These are phyloP conservation scores for Rhynchotus rufescens DNA, from an alignment of 2,797 vertebrate species.

Conservation along the genomic window DNA sequence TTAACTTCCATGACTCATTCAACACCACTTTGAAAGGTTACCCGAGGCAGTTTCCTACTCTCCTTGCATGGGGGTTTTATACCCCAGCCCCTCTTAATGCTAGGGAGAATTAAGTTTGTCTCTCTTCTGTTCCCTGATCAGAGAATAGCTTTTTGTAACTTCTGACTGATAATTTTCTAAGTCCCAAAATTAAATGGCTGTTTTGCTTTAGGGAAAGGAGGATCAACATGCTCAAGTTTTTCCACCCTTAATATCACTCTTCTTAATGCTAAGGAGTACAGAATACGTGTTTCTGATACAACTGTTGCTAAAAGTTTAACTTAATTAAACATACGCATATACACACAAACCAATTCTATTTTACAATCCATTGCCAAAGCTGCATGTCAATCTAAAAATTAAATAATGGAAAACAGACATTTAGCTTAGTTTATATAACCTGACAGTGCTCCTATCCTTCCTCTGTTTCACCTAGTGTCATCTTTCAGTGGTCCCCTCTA, in stretches of 20 bases:
- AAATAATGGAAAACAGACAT: constrained; percentile 65
- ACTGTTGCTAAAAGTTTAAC: constrained; percentile 8
- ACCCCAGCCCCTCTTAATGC: neutral
- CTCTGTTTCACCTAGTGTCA: constrained; percentile 54
- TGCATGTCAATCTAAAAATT: constrained; percentile 50
- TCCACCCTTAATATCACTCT: constrained; percentile 27
- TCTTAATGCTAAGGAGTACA: constrained; percentile 9
- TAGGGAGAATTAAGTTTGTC: constrained; percentile 43
- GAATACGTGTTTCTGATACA: neutral
- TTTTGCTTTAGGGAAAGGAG: constrained; percentile 74
- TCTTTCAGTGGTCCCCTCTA: constrained; percentile 66
- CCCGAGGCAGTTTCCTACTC: constrained; percentile 24
- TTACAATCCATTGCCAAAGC: constrained; percentile 27
- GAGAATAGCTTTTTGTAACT: constrained; percentile 19
- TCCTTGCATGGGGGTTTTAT: neutral
- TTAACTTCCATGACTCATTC: constrained; percentile 28
- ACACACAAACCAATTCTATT: constrained; percentile 15
- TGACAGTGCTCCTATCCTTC: constrained; percentile 45
- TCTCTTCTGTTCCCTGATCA: constrained; percentile 57
- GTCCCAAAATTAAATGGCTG: constrained; percentile 61
- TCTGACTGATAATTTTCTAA: constrained; percentile 57
- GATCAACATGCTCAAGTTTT: constrained; percentile 69
- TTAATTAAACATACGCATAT: constrained; percentile 22
- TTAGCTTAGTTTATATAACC: constrained; percentile 71
- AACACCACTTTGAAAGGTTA: constrained; percentile 35